These are phyloP conservation scores for Tipula confusa DNA, from an alignment of 2,888 invertebrate species.

Conservation along the genomic window DNA sequence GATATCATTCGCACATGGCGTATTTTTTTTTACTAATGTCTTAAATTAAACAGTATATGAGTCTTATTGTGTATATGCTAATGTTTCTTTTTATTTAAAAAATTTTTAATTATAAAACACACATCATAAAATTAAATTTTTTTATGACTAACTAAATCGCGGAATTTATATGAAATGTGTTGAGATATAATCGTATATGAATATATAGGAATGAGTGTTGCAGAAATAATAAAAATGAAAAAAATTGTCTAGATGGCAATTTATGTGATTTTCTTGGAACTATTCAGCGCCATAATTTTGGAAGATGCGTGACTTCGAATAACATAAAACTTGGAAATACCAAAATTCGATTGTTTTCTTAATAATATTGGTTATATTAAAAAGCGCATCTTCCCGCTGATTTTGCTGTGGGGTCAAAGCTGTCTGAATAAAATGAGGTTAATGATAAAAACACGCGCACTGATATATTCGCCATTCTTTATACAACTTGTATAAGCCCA, in stretches of 20 bases:
- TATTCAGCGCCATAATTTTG: too few species aligned
- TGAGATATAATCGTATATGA: not conserved
- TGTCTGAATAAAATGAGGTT: too few species aligned
- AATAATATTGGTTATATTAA: too few species aligned
- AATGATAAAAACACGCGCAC: too few species aligned
- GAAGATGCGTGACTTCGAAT: too few species aligned
- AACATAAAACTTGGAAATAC: too few species aligned
- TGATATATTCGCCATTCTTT: too few species aligned
- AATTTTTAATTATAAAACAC: conserved; percentile 6
- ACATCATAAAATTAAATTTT: conserved; percentile 5
- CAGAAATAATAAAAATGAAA: not conserved
- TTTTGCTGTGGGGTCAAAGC: too few species aligned
- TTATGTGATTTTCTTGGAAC: too few species aligned
- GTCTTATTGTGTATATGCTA: not conserved
- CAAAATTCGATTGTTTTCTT: too few species aligned
- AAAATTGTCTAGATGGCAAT: not conserved
- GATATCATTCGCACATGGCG: not conserved
- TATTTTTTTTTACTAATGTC: not conserved
- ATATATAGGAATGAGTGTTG: not conserved
- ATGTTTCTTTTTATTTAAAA: not conserved
- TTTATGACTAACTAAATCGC: conserved; percentile 13
- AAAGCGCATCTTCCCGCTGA: too few species aligned
- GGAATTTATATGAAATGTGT: conserved; percentile 3
- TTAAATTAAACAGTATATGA: not conserved
- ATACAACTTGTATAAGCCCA: too few species aligned